These are phyloP conservation scores for Mythimna pallens DNA, from an alignment of 2,888 invertebrate genomes.

Conservation along the genomic window DNA sequence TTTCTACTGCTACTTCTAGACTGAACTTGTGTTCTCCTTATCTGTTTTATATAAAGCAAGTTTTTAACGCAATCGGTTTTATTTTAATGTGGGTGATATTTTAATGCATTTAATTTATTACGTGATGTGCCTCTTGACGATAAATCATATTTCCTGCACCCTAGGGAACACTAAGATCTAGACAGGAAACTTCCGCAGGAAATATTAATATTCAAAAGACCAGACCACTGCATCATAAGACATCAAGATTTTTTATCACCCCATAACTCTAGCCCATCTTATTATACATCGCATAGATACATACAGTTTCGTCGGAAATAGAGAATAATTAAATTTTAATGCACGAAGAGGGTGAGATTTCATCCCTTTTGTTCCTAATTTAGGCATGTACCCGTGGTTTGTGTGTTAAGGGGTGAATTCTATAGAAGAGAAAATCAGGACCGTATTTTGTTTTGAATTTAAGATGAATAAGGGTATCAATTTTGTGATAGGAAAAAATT, in stretches of 20 bases:
- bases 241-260: constrained; percentile 21
- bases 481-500: not conserved
- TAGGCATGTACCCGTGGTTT: constrained; percentile 45
- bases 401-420: constrained; percentile 26
- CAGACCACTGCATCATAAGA: not conserved
- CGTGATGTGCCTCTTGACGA: not conserved
- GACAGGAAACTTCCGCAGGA: not conserved
- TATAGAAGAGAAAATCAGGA: constrained; percentile 32
- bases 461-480: constrained; percentile 3
- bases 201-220: constrained; percentile 7
- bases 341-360: constrained; percentile 25
- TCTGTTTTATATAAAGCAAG: too few relatives aligned
- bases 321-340: constrained; percentile 61
- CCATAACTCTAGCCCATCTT: constrained; percentile 31
- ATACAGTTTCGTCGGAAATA: constrained; percentile 36
- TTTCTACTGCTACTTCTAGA: too few relatives aligned
- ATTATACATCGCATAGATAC: constrained; percentile 25
- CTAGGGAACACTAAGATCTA: not conserved
- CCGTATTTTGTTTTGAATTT: constrained; percentile 32
- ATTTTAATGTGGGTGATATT: too few relatives aligned
- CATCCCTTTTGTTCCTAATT: constrained; percentile 29
- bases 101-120: not conserved
- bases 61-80: too few relatives aligned
- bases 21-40: too few relatives aligned
- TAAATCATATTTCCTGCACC: constrained; percentile 1